Evolutionary conservation across 2,888 invertebrate genomes (phyloP), one percentile per base, ranked within the genome.

Genomic region (Gortyna flavago): DNA sequence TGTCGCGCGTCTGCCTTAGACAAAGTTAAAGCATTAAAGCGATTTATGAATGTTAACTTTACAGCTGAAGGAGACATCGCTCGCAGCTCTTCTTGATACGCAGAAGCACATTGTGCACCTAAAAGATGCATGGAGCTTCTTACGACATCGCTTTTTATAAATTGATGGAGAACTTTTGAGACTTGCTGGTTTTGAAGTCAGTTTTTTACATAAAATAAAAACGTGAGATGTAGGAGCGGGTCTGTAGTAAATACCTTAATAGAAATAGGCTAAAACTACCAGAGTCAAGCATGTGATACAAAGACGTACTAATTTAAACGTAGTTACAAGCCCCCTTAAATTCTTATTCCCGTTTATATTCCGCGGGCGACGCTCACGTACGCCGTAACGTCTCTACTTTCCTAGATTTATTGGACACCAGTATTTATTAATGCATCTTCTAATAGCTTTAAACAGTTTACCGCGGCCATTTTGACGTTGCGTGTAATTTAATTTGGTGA

Each of bases 291-390:
- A 57, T 35, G 38, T 71, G 57, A 77, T 68, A 75, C 65, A 75
- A 70, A 70, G 62, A 54, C 38, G 48, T 66, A 51, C 83, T 86
- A 86, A 83, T 84, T 93, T 92, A 90, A 93, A 88, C 89, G 89
- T 90, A 92, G 92, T 92, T 91, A 90, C 89, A 90, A 88, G 87
- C 89, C 83, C 87, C 89, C 89, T 92, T 92, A 93, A 92, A 90
- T 93, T 93, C 91, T 93, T 92, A 93, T 92, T 91, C 90, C 90
- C 87, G 92, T 93, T 94, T 90, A 93, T 94, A 93, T 94, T 93
- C 93, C 89, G 84, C 82, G 81, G 87, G 88, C 90, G 90, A 88
- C 87, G 90, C 92, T 90, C 93, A 93, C 94, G 93, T 93, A 91
- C 90, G 84, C 91, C 91, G 91, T 92, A 91, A 93, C 91, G 93